phyloP scores from a whole-genome alignment of 2,797 vertebrate genomes.

The Sarcophilus harrisii region DNA sequence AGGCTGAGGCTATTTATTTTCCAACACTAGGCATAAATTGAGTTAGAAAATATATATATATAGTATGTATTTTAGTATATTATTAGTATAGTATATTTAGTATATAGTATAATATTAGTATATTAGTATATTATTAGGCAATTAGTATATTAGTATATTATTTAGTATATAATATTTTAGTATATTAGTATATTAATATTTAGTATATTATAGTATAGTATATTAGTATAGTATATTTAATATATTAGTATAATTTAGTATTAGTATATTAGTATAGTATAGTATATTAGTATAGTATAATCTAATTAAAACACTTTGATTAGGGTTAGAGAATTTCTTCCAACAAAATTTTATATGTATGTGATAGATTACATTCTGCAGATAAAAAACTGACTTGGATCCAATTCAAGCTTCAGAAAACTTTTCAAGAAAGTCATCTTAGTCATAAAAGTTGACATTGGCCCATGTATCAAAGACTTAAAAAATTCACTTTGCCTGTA shows the following conservation, averaged over 20 bases:
- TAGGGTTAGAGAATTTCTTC: neutral
- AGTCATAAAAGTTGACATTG: neutral
- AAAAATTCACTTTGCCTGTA: neutral
- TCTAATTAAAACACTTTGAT: neutral
- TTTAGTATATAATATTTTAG: no score
- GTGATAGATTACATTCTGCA: neutral
- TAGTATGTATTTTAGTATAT: no score
- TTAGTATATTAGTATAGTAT: no score
- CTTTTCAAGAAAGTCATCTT: neutral
- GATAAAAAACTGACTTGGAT: neutral
- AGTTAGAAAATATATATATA: neutral
- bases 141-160: no score
- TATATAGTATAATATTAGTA: no score
- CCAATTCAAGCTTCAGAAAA: neutral
- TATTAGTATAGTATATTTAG: no score
- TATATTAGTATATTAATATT: no score
- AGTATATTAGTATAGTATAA: neutral
- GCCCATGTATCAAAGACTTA: neutral
- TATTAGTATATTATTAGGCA: no score
- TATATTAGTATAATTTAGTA: no score
- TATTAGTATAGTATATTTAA: no score
- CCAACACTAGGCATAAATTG: neutral
- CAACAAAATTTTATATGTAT: neutral
- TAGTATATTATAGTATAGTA: no score
- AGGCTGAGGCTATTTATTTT: neutral